Conservation (phyloP, 1,140 invertebrate species). For the Sarcophaga bullata region DNA sequence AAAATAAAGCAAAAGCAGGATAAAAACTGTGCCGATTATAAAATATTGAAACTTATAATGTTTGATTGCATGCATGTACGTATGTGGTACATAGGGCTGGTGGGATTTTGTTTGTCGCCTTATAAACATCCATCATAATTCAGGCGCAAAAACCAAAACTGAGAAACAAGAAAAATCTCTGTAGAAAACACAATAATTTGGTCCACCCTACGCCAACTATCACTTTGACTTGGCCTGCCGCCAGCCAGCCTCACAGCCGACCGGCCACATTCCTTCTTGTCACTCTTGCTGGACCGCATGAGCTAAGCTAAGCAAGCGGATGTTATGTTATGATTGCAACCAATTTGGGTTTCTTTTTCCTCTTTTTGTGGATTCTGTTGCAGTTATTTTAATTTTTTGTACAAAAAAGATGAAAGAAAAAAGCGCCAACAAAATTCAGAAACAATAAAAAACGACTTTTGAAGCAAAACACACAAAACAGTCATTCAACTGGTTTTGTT, state of each 20-base stretch:
- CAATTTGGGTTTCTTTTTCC: background rate
- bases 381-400: slow-evolving; percentile 38
- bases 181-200: background rate
- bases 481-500: slow-evolving; percentile 27
- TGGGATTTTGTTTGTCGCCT: background rate
- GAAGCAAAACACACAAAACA: background rate
- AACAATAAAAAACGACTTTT: slow-evolving; percentile 18
- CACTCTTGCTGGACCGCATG: background rate
- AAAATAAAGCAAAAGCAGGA: background rate
- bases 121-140: background rate
- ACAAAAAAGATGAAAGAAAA: slow-evolving; percentile 11
- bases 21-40: too few species aligned
- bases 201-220: slow-evolving; percentile 30
- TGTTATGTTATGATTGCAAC: slow-evolving; percentile 34
- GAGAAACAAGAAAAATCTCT: background rate
- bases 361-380: slow-evolving; percentile 29
- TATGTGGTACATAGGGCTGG: background rate
- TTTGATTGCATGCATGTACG: too few species aligned
- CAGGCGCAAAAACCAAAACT: background rate
- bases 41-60: too few species aligned
- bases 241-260: background rate
- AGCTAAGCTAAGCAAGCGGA: slow-evolving; percentile 4
- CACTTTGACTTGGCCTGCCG: background rate
- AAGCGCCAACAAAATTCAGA: background rate
- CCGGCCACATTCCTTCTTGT: background rate